phyloP scores from a whole-genome alignment of 2,797 vertebrate species.

The Amphiprion clarkii region DNA sequence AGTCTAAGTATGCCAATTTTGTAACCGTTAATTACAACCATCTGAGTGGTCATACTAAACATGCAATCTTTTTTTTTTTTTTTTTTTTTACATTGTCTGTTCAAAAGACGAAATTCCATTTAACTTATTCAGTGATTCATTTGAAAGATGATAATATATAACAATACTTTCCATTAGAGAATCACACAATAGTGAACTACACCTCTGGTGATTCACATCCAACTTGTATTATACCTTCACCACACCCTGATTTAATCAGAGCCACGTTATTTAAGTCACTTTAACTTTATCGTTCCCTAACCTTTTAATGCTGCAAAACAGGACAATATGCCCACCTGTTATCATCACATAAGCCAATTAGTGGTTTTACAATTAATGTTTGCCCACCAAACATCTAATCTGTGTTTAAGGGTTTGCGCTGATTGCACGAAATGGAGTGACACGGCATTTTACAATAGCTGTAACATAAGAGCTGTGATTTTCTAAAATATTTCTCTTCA shows the following conservation, averaged over 20 bases:
- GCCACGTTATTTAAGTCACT: slow-evolving; percentile 15
- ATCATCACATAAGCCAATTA: slow-evolving; percentile 20
- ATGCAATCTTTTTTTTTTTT: too few relatives aligned
- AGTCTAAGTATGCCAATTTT: background rate
- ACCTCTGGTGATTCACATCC: slow-evolving; percentile 33
- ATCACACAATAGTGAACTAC: slow-evolving; percentile 1
- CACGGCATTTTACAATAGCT: background rate
- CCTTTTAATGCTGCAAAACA: slow-evolving; percentile 18
- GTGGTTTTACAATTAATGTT: slow-evolving; percentile 28
- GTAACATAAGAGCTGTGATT: background rate
- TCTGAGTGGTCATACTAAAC: background rate
- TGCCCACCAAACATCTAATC: slow-evolving; percentile 19
- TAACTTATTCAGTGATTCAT: background rate
- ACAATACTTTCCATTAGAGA: slow-evolving; percentile 15
- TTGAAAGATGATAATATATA: background rate
- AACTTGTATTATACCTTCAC: slow-evolving; percentile 22
- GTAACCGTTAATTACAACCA: background rate
- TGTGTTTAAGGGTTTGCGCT: slow-evolving; percentile 9
- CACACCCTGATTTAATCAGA: slow-evolving; percentile 43
- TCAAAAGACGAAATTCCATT: background rate
- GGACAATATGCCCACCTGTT: slow-evolving; percentile 6
- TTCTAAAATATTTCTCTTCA: too few relatives aligned
- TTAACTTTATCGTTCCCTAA: slow-evolving; percentile 56
- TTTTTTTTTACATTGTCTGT: background rate
- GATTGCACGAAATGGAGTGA: background rate